Percentiles rank a stretch among this genome's conserved stretches.
Evolutionary conservation across 2,113 vertebrate genomes (phyloP).

Genomic region (Phycodurus eques): DNA sequence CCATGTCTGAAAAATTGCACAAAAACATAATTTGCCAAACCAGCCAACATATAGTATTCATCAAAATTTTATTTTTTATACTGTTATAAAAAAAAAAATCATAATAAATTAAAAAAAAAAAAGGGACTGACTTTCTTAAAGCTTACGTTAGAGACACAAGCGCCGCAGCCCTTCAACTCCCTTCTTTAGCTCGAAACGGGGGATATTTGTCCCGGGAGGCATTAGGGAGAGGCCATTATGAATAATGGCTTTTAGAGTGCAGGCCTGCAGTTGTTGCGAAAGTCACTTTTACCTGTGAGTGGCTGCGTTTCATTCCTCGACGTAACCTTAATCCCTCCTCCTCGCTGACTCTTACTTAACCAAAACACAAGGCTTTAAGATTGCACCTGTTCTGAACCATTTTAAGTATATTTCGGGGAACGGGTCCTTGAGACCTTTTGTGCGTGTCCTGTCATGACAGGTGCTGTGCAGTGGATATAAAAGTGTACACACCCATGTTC

Average conservation of each 20-base stretch:
- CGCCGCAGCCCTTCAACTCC: background rate
- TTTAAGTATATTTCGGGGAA: background rate
- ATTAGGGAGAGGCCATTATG: slow-evolving; percentile 32
- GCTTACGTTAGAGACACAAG: background rate
- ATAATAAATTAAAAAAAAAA: too few relatives aligned
- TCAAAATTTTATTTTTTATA: background rate
- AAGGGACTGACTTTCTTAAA: background rate
- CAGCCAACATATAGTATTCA: too few relatives aligned
- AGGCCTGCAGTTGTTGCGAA: slow-evolving; percentile 30
- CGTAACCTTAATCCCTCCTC: slow-evolving; percentile 22
- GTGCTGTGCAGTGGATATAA: too few relatives aligned
- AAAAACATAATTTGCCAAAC: too few relatives aligned
- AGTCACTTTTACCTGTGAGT: slow-evolving; percentile 35
- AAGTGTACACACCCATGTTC: too few relatives aligned
- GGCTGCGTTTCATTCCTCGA: slow-evolving; percentile 23
- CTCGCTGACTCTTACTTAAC: slow-evolving; percentile 13
- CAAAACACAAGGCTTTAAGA: background rate
- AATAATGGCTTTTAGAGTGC: slow-evolving; percentile 62
- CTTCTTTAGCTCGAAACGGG: slow-evolving; percentile 26
- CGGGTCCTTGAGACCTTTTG: too few relatives aligned
- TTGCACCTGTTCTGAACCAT: background rate
- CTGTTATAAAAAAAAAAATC: background rate
- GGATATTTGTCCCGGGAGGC: slow-evolving; percentile 22
- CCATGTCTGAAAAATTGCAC: too few relatives aligned
- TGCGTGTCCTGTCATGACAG: too few relatives aligned